Evolutionary conservation across 2,888 invertebrate genomes (phyloP).

Genomic region (Apamea sordens): DNA sequence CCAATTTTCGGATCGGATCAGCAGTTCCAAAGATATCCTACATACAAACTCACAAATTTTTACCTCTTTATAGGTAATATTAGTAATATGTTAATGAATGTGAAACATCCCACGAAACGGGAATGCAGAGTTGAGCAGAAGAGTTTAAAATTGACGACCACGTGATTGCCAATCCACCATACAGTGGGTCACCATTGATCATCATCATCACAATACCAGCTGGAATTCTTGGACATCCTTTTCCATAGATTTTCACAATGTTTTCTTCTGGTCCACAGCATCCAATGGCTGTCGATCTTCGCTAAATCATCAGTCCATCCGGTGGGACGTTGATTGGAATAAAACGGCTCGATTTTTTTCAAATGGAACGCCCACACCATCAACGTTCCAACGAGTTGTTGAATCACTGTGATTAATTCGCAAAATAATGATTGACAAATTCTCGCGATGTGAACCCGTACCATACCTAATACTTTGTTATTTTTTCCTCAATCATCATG

Average conservation of each 20-base stretch:
- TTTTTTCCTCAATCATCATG: constrained; percentile 36
- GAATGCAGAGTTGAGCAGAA: background rate
- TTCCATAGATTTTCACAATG: background rate
- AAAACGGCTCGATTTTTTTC: background rate
- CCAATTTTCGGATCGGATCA: no score
- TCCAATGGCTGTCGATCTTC: background rate
- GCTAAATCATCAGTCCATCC: background rate
- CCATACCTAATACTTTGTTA: background rate
- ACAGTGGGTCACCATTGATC: background rate
- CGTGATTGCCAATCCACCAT: background rate
- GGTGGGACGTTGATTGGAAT: background rate
- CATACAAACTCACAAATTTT: no score
- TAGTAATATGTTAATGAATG: background rate
- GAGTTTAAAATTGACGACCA: background rate
- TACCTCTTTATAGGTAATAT: no score
- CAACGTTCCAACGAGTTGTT: background rate
- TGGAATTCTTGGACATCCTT: background rate
- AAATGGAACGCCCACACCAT: background rate
- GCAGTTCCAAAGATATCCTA: no score
- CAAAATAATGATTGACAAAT: background rate
- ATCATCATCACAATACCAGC: background rate
- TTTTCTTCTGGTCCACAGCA: background rate
- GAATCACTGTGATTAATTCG: background rate
- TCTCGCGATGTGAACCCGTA: background rate
- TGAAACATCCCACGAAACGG: background rate